Evolutionary conservation across 1,140 invertebrate genomes (phyloP), one percentile per base, ranked within the genome.

Genomic region (Drosophila aff.): DNA sequence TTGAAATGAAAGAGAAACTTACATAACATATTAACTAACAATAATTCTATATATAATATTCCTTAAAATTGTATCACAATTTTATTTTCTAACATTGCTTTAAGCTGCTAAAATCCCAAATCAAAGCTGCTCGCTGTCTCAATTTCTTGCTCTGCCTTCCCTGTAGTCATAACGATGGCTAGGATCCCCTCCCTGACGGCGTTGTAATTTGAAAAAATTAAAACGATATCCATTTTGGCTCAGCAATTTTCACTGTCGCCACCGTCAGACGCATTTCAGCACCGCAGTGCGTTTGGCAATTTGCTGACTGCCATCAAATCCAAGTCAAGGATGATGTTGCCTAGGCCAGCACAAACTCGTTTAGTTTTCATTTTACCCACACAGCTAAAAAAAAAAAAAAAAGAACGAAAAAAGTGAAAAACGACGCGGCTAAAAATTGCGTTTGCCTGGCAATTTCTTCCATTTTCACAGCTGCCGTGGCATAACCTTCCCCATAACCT

Each of bases 171-270:
- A 69, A 74, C 58, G 36, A 55, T 36, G 57, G 43, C 43, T 55
- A n/a, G 53, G 43, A 18, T n/a, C 40, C 40, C 69, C 43, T 16
- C 18, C 33, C 43, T 68, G 63, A 36, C 58, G 36, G 23, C 41
- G 36, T 49, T 59, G 73, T 74, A 79, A 79, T 79, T 79, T 79
- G 47, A 78, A 79, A 82, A 89, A 89, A 89, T 89, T 89, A 89
- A 89, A 89, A 89, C 84, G 84, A 89, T 89, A 89, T 84, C 83
- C 84, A 89, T 89, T 87, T 89, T 76, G 61, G 85, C 84, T 79
- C 62, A 89, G 84, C 84, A 89, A 89, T 89, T 89, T 86, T 72
- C 67, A 71, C 63, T 77, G 75, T 79, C 66, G 75, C 64, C 46
- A 62, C 43, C 75, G 55, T 52, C 63, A 76, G 69, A 71, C 60